Conservation (phyloP, 2,113 vertebrate genomes). For the Syngnathoides biaculeatus region DNA sequence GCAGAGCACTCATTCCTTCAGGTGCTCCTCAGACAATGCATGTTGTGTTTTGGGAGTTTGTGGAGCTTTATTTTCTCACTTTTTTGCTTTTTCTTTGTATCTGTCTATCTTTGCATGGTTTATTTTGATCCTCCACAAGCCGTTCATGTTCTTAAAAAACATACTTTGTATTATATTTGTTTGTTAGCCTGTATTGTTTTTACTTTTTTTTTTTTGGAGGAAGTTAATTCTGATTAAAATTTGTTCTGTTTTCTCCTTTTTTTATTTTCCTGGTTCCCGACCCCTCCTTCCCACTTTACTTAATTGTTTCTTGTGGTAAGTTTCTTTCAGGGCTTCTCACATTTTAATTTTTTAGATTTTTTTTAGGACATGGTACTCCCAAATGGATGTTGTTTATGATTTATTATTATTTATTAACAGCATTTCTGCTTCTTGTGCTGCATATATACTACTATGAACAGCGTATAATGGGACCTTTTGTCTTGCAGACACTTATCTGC, state of each 20-base stretch:
- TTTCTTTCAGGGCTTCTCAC: constrained; percentile 79
- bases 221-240: constrained; percentile 91
- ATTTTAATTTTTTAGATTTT: neutral
- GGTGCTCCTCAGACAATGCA: constrained; percentile 43
- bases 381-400: neutral
- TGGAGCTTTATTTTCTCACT: constrained; percentile 32
- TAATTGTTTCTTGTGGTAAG: constrained; percentile 99
- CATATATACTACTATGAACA: neutral
- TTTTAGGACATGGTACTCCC: neutral
- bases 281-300: constrained; percentile 96
- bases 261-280: constrained; percentile 90
- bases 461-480: neutral
- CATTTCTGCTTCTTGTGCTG: constrained; percentile 2
- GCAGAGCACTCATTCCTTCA: constrained; percentile 45
- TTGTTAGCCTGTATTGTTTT: constrained; percentile 80
- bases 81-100: constrained; percentile 12
- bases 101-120: constrained; percentile 59
- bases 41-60: constrained; percentile 40
- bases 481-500: neutral
- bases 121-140: constrained; percentile 42
- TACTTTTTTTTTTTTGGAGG: constrained; percentile 79
- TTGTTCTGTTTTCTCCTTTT: constrained; percentile 97
- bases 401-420: constrained; percentile 3
- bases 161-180: constrained; percentile 70
- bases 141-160: constrained; percentile 54